Conservation (phyloP, 1,140 invertebrate species). For the Acyrthosiphon pisum region DNA sequence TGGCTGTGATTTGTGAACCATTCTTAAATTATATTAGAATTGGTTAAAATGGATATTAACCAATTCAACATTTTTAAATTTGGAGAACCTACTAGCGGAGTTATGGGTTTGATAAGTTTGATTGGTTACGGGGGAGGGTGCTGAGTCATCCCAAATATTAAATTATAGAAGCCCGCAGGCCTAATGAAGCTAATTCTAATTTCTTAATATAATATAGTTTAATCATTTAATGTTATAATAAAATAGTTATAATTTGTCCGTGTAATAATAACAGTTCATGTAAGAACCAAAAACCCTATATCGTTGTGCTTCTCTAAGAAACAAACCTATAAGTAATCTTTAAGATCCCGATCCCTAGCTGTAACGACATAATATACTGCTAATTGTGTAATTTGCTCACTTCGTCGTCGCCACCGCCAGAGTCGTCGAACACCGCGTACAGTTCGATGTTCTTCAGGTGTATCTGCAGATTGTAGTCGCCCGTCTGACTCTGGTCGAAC, state of each 20-base stretch:
- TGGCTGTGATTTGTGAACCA: too few species aligned
- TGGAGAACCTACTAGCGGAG: too few species aligned
- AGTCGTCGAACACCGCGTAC: slow-evolving; percentile 71
- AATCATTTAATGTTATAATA: too few species aligned
- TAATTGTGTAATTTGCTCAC: slow-evolving; percentile 61
- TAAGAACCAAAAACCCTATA: background rate
- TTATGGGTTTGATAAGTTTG: background rate
- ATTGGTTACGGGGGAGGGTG: too few species aligned
- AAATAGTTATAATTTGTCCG: too few species aligned
- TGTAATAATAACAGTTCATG: background rate
- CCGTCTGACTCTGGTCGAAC: slow-evolving; percentile 78
- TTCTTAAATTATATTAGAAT: too few species aligned
- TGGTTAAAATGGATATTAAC: background rate
- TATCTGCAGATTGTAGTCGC: slow-evolving; percentile 79
- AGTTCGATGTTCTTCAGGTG: slow-evolving; percentile 79
- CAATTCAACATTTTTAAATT: background rate
- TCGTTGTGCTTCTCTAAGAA: background rate
- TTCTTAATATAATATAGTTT: background rate
- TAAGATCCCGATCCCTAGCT: background rate
- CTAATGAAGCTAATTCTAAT: background rate
- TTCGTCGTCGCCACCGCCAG: slow-evolving; percentile 65
- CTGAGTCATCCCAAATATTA: background rate
- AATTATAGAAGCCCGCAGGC: background rate
- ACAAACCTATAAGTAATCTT: background rate
- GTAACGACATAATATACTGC: background rate